A percentile compares a stretch with the other conserved stretches of the same genome.
Conservation (phyloP, 2,113 vertebrate genomes). For the Henicopernis longicauda region DNA sequence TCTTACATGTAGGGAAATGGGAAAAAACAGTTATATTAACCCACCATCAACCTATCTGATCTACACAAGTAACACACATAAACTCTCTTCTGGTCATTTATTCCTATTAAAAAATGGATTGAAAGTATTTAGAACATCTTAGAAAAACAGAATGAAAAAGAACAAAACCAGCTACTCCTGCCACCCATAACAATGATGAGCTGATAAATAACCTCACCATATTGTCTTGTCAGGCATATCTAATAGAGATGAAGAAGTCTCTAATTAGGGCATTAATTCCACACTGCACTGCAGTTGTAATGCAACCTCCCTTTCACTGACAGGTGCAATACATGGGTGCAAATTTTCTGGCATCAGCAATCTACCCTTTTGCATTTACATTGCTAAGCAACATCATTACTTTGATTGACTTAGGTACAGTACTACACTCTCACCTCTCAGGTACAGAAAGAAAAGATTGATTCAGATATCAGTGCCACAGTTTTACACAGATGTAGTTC, state of each 20-base stretch:
- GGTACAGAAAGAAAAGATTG: not conserved
- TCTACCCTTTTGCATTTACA: constrained; percentile 12
- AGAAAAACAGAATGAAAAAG: not conserved
- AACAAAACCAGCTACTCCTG: not conserved
- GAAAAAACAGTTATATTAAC: not conserved
- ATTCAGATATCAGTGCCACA: not conserved
- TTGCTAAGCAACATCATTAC: constrained; percentile 35
- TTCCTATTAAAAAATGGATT: not conserved
- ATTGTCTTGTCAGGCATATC: not conserved
- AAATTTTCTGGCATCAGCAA: constrained; percentile 39
- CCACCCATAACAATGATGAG: not conserved
- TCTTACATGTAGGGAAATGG: not conserved
- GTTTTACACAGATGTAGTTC: not conserved
- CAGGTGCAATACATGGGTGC: not conserved
- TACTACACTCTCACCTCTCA: constrained; percentile 23
- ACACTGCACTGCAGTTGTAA: not conserved
- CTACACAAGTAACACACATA: not conserved
- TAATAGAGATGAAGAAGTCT: constrained; percentile 1
- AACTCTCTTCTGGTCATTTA: not conserved
- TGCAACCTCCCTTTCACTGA: not conserved
- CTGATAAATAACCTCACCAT: not conserved
- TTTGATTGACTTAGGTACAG: constrained; percentile 21
- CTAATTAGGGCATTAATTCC: constrained; percentile 45
- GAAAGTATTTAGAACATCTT: not conserved
- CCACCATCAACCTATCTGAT: not conserved